Base-by-base conservation (phyloP, 2,113 vertebrate genomes). In the Phaethon lepturus region DNA sequence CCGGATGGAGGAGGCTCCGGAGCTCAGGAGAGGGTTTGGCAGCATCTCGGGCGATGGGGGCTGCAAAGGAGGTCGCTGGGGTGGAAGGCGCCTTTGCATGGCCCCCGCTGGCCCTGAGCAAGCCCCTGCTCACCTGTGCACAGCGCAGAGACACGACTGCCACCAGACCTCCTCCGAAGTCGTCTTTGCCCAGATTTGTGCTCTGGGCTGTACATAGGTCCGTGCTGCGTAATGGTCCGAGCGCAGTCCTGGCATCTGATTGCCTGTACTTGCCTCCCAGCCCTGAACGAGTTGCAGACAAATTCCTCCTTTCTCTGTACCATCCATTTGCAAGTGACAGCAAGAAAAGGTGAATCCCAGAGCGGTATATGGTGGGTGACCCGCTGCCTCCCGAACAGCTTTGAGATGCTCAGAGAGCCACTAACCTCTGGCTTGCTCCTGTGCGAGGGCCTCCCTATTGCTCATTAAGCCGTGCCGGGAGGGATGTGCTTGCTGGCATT, bases 401-500 rank as follows among this genome's bases (percentile, higher is more conserved):
- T n/a, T 19, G 89, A 28, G 79, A 19, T 42, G 75, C 38, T 29
- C 0, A 0, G 53, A 44, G 84, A 73, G 59, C 79, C 0, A 1
- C 50, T 35, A 3, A 28, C 7, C 3, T 47, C 60, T 26, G 3
- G 4, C 0, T 5, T 7, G n/a, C 7, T 87, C 45, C 59, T 0
- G 0, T 33, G 33, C 0, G 1, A 74, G 67, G 53, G 56, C 19
- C 71, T 55, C 28, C 11, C 1, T 2, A 5, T n/a, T 11, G 71
- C 35, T 83, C 35, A 0, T 33, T 24, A 5, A 45, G 52, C 40
- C 52, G 3, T 0, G 1, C 22, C 0, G 6, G 47, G 2, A 0
- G 1, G 12, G 33, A n/a, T 59, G 56, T 6, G 3, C 50, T 63
- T 7, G 7, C 13, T 3, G 5, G 31, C 8, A 0, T 62, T 33